Percentiles rank a stretch among this genome's conserved stretches.
Conservation (phyloP, 2,888 invertebrate genomes). For the Sesia bembeciformis region DNA sequence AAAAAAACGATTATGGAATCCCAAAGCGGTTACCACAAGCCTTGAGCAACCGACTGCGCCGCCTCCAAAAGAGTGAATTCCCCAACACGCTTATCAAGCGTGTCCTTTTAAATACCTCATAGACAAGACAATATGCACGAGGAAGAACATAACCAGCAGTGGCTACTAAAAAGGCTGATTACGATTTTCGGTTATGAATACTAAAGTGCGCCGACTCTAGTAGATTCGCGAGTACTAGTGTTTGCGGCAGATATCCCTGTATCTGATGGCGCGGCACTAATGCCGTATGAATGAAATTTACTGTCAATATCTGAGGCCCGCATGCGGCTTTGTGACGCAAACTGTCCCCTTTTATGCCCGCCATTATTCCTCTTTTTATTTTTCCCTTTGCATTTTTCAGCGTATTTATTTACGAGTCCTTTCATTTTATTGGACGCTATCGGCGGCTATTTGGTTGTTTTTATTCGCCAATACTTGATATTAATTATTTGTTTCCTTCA, state of each 20-base stretch:
- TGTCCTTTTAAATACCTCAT: too few relatives aligned
- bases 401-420: slow-evolving; percentile 44
- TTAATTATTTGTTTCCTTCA: too few relatives aligned
- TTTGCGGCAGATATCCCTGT: slow-evolving; percentile 43
- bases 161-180: too few relatives aligned
- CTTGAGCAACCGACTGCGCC: too few relatives aligned
- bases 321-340: slow-evolving; percentile 72
- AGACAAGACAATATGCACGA: background rate
- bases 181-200: too few relatives aligned
- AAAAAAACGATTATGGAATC: too few relatives aligned
- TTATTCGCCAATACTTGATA: background rate
- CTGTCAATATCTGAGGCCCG: slow-evolving; percentile 74
- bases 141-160: too few relatives aligned
- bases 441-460: slow-evolving; percentile 16
- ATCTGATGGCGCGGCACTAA: slow-evolving; percentile 73
- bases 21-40: too few relatives aligned
- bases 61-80: too few relatives aligned
- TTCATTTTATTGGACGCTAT: slow-evolving; percentile 25
- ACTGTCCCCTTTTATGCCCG: slow-evolving; percentile 66
- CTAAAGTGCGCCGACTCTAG: background rate
- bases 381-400: slow-evolving; percentile 52
- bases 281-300: slow-evolving; percentile 74
- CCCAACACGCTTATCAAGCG: too few relatives aligned
- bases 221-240: slow-evolving; percentile 4
- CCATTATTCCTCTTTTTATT: slow-evolving; percentile 55